Conservation (phyloP, 2,113 vertebrate genomes). For the Phoenicopterus ruber region DNA sequence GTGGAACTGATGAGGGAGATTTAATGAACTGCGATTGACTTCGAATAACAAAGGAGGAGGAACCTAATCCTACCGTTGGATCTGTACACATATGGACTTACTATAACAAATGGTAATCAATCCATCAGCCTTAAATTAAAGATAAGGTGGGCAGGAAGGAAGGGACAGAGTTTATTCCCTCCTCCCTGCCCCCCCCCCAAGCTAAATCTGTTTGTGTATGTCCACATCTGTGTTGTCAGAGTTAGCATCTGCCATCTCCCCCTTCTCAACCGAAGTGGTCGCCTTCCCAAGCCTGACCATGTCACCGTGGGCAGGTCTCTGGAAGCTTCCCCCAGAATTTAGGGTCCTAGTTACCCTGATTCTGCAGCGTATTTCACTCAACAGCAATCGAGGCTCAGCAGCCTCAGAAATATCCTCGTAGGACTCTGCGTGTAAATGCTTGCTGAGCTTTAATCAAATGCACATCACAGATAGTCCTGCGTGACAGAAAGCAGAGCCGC, state of each 20-base stretch:
- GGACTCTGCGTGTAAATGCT: not conserved
- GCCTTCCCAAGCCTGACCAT: not conserved
- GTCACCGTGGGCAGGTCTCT: not conserved
- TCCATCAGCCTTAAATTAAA: constrained; percentile 52
- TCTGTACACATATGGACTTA: constrained; percentile 64
- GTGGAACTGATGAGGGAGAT: constrained; percentile 44
- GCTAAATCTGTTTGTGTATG: not conserved
- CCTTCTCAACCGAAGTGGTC: not conserved
- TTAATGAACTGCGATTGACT: constrained; percentile 69
- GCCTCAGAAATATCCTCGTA: not conserved
- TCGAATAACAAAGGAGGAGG: constrained; percentile 62
- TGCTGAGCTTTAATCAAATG: constrained; percentile 28
- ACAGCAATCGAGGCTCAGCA: not conserved
- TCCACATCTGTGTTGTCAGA: not conserved
- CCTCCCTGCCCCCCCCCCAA: not conserved
- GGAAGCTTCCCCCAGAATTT: not conserved
- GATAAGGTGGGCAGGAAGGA: constrained; percentile 59
- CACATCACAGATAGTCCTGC: constrained; percentile 10
- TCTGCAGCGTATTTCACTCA: not conserved
- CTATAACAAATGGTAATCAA: constrained; percentile 69
- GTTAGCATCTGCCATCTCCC: not conserved
- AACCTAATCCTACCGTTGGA: constrained; percentile 60
- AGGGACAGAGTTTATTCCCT: constrained; percentile 35
- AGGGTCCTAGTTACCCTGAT: not conserved
- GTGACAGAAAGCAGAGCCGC: constrained; percentile 47